phyloP scores from a whole-genome alignment of 2,113 vertebrate species.

The Nipponia nippon region DNA sequence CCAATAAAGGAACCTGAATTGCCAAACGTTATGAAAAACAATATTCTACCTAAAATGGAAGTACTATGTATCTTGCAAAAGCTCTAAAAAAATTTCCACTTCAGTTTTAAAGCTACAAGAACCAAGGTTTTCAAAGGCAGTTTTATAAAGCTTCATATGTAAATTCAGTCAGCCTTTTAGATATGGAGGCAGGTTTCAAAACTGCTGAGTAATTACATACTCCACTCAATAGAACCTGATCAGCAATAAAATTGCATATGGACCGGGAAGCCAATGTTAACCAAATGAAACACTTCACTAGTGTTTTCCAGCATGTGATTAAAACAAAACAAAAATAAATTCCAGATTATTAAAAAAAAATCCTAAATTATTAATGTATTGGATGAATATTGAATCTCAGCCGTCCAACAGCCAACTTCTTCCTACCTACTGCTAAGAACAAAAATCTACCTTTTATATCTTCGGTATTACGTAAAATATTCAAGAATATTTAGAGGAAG shows the following conservation, averaged over 20 bases:
- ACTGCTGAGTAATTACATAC: neutral
- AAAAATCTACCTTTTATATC: neutral
- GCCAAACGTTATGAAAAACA: neutral
- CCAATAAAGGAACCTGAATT: neutral
- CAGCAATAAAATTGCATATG: neutral
- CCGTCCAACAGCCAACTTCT: neutral
- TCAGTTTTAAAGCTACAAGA: neutral
- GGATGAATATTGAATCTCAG: neutral
- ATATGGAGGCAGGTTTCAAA: neutral
- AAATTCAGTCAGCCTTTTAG: neutral
- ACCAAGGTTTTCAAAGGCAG: neutral
- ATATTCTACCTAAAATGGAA: neutral
- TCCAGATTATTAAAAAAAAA: neutral
- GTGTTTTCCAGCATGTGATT: neutral
- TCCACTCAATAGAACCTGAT: neutral
- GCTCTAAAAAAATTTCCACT: neutral
- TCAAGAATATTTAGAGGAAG: neutral
- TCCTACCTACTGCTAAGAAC: neutral
- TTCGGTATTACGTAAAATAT: neutral
- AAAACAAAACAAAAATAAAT: neutral
- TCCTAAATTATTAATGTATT: neutral
- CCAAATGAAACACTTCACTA: neutral
- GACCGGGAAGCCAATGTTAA: neutral
- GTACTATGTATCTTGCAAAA: neutral
- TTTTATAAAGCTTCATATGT: neutral